Conservation (phyloP, 37 sponge, comb jelly and placozoan genomes). For the Haliclona indistincta region DNA sequence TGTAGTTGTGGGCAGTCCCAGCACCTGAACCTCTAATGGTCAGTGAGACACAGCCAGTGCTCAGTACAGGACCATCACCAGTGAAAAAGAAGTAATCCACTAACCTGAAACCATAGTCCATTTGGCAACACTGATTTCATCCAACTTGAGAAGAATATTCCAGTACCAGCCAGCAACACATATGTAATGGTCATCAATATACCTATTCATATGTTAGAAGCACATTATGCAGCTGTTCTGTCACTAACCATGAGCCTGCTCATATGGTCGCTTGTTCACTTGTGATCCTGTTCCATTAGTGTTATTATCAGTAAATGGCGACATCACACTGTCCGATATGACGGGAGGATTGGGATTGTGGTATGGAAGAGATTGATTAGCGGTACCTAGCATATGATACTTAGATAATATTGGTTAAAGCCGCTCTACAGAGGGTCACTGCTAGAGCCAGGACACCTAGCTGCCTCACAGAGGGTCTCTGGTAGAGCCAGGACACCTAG, state of each 20-base stretch:
- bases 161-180: constrained; percentile 48
- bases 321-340: not conserved
- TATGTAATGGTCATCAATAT: constrained; percentile 74
- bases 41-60: too few relatives aligned
- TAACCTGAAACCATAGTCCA: constrained; percentile 74
- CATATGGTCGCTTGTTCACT: not conserved
- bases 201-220: constrained; percentile 32
- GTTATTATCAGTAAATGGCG: not conserved
- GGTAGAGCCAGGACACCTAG: too few relatives aligned
- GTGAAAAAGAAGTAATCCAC: not conserved
- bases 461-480: too few relatives aligned
- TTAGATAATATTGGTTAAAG: too few relatives aligned
- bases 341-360: not conserved
- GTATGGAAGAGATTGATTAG: not conserved
- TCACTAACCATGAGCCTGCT: constrained; percentile 12
- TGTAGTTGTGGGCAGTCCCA: too few relatives aligned
- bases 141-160: constrained; percentile 64
- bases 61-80: not conserved
- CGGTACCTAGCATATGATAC: too few relatives aligned
- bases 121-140: constrained; percentile 73
- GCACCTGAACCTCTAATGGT: too few relatives aligned
- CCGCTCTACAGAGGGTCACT: too few relatives aligned
- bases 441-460: too few relatives aligned
- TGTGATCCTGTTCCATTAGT: not conserved
- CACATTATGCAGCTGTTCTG: not conserved